Base-by-base conservation (phyloP, 2,113 vertebrate species). In the Gallinago jamesoni region DNA sequence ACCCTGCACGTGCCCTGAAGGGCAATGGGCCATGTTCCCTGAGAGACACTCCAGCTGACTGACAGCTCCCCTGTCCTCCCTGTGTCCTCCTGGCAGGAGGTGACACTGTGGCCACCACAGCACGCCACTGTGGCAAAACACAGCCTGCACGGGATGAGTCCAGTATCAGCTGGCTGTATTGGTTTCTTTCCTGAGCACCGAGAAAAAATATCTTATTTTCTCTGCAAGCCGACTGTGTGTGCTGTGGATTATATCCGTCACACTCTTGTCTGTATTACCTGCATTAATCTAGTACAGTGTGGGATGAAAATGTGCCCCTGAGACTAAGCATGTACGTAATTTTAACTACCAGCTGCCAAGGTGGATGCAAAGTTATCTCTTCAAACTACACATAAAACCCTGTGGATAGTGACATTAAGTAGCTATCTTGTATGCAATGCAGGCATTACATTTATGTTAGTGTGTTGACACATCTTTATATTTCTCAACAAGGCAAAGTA, bases 401-500 rank as follows among this genome's bases (percentile, higher is more conserved):
- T 43, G 74, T 93, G 50, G 86, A 93, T 91, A 84, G 87, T 85
- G 90, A 94, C 55, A 70, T 73, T 97, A 94, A 97, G 78, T 37
- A 96, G 84, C 62, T 90, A 63, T 86, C 90, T 84, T 72, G 22
- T 77, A 84, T 72, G 57, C 87, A 96, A 81, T 28, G 22, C 31
- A 87, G 56, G 39, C 84, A 91, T 95, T 87, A 84, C 73, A 45
- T 53, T 97, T 57, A 82, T 93, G 66, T 75, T 88, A 74, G 69
- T 69, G 68, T 88, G 89, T 91, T 77, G 96, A 87, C 68, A 91
- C 64, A 67, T 87, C 78, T 48, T 62, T 93, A n/a, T 75, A 89
- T 94, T 92, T 97, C 90, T 90, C 93, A 94, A 92, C 90, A 87
- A 25, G 95, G 75, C 72, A 95, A 97, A 96, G 83, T 93, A 95